Base-by-base conservation (phyloP, 2,888 invertebrate genomes). In the Stramonita haemastoma region DNA sequence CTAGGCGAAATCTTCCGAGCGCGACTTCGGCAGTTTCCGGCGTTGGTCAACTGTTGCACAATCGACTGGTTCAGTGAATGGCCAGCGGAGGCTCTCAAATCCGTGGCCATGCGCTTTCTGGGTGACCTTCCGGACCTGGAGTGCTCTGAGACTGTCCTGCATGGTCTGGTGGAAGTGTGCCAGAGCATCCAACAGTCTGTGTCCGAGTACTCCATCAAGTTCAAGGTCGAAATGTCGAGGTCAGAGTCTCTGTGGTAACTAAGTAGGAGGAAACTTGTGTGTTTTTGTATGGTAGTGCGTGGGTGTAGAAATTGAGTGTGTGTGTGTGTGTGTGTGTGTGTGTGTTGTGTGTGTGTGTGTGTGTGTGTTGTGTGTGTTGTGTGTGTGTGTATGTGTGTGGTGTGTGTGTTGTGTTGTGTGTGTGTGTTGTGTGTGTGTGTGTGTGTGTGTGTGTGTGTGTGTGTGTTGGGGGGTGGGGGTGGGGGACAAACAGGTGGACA, bases 31-130 rank as follows among this genome's bases (percentile, higher is more conserved):
- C 96, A 96, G 94, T 96, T 96, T 93, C 96, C 96, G 0, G 96
- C 96, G 46, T 94, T 96, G 15, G 96, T 96, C 13, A 96, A 96
- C 93, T 96, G 96, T 90, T 96, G 96, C 92, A 96, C 96, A 17
- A 96, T 96, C 57, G 96, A 96, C 92, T 96, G 96, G 96, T 96
- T 96, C 93, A 95, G 95, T 92, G 97, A 97, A 89, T 98, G 98
- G 98, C 98, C 98, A 0, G 97, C 97, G 93, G 97, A 97, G 0
- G 98, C 98, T 0, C 96, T 98, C 57, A 93, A 94, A 90, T 95
- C 96, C 29, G 96, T 96, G 66, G 96, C 96, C 66, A 84, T 94
- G 89, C 92, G 95, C 22, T 96, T 95, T 93, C 93, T 96, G 19
- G 94, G 96, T 73, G 97, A 97, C 91, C 97, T 98, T 95, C 96